Evolutionary conservation across 2,113 vertebrate species (phyloP).

Genomic region (Harpagus bidentatus): DNA sequence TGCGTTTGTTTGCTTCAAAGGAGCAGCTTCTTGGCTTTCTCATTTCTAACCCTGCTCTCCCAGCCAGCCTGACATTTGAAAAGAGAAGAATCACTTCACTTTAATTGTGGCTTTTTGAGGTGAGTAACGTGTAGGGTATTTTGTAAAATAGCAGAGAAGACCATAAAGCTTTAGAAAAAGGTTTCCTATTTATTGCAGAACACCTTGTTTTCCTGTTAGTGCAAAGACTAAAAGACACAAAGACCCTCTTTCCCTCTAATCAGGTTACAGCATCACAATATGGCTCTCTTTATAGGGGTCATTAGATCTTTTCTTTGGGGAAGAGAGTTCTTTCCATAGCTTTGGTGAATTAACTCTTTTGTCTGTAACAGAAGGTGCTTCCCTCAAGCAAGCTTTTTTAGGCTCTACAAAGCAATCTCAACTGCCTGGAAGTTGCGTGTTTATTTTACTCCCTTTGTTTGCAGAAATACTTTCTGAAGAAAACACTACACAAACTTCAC

Average conservation of each 20-base stretch:
- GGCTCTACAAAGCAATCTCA: not conserved
- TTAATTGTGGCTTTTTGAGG: not conserved
- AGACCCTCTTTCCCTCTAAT: slow-evolving; percentile 38
- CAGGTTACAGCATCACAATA: slow-evolving; percentile 39
- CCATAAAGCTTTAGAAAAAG: slow-evolving; percentile 36
- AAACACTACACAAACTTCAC: not conserved
- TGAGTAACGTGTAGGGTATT: not conserved
- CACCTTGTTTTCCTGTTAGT: slow-evolving; percentile 46
- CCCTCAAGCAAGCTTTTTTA: not conserved
- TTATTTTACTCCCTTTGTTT: slow-evolving; percentile 24
- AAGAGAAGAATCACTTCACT: not conserved
- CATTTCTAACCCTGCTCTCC: not conserved
- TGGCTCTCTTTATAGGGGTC: slow-evolving; percentile 48
- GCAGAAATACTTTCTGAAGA: not conserved
- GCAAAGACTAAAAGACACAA: not conserved
- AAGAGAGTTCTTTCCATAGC: not conserved
- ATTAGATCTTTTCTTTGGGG: slow-evolving; percentile 48
- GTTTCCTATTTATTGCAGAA: slow-evolving; percentile 23
- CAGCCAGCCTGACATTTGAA: not conserved
- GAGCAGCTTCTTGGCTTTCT: not conserved
- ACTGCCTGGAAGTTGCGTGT: not conserved
- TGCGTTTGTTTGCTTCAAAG: not conserved
- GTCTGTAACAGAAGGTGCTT: slow-evolving; percentile 34
- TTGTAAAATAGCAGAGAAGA: not conserved
- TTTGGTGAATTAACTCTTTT: slow-evolving; percentile 52